Percentiles rank a stretch among this genome's conserved stretches.
These are phyloP conservation scores for Pteromalus puparum DNA, from an alignment of 1,140 invertebrate genomes.

Conservation along the genomic window DNA sequence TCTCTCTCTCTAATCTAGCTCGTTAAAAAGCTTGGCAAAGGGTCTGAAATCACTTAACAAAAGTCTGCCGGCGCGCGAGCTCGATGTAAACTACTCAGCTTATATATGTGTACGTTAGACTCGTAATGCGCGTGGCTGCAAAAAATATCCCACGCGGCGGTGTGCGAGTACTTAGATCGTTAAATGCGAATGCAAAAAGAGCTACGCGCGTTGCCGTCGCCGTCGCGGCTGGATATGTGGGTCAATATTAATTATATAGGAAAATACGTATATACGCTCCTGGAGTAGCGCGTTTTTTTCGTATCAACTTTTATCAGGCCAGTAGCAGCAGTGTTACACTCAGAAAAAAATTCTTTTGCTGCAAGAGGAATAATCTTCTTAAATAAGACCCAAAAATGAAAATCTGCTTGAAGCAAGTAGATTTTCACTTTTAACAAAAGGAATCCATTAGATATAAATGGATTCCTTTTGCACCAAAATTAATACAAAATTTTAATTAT, in stretches of 20 bases:
- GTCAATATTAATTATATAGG: conserved; percentile 31
- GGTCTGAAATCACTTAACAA: conserved; percentile 44
- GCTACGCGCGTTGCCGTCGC: neutral
- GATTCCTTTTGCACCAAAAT: too few species aligned
- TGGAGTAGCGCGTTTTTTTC: neutral
- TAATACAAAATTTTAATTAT: too few species aligned
- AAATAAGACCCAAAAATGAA: too few species aligned
- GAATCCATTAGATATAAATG: too few species aligned
- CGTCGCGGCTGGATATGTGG: neutral
- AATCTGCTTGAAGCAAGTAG: too few species aligned
- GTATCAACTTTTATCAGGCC: neutral
- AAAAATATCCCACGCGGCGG: neutral
- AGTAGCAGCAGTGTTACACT: too few species aligned
- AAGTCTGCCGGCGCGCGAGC: neutral
- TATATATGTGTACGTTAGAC: neutral
- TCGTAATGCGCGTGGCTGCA: neutral
- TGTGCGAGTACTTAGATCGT: neutral
- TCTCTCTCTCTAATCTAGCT: conserved; percentile 38
- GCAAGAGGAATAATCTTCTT: too few species aligned
- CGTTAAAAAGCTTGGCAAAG: conserved; percentile 27
- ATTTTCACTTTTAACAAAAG: too few species aligned
- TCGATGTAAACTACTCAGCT: neutral
- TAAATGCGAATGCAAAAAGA: neutral
- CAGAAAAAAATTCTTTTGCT: too few species aligned
- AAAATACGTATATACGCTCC: neutral